Base-by-base conservation (phyloP, 2,797 vertebrate species). In the Enteromius fasciolatus region DNA sequence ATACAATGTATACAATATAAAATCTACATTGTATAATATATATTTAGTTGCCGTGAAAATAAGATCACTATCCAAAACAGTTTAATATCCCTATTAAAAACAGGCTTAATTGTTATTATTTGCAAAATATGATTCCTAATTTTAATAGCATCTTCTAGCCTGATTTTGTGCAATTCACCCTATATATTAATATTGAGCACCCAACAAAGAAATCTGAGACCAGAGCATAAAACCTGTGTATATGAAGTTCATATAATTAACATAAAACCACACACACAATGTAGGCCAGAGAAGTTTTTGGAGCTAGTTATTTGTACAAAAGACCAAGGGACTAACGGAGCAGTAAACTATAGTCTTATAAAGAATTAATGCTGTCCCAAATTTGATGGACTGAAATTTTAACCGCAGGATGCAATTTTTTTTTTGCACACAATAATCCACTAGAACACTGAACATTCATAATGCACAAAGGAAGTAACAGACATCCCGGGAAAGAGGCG, bases 401-500 rank as follows among this genome's bases (percentile, higher is more conserved):
- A 54, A 77, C 54, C 36, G 80, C 50, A 68, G 41, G 20, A 76
- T 28, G 41, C 18, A 17, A 76, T n/a, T n/a, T n/a, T 78, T 59
- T 68, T 67, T 76, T n/a, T 69, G n/a, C 70, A 75, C 52, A 59
- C 28, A 31, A 80, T 52, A 81, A 81, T 80, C 72, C 73, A 59
- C 36, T 23, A 66, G 54, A 25, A 39, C 48, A 68, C 8, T 67
- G 20, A 68, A 68, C 78, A 80, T 68, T 75, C 63, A 52, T 61
- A 74, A 84, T 59, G 78, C 67, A 75, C 59, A 81, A 80, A 44
- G 23, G 77, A 84, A 46, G 33, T 68, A 78, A 72, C 36, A 31
- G 69, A 74, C 70, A 59, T 84, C 59, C 57, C 15, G 6, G 52
- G 72, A 48, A 81, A 52, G 14, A 39, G 59, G 31, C n/a, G 44